phyloP scores from a whole-genome alignment of 2,888 invertebrate genomes.

The Eledone cirrhosa region DNA sequence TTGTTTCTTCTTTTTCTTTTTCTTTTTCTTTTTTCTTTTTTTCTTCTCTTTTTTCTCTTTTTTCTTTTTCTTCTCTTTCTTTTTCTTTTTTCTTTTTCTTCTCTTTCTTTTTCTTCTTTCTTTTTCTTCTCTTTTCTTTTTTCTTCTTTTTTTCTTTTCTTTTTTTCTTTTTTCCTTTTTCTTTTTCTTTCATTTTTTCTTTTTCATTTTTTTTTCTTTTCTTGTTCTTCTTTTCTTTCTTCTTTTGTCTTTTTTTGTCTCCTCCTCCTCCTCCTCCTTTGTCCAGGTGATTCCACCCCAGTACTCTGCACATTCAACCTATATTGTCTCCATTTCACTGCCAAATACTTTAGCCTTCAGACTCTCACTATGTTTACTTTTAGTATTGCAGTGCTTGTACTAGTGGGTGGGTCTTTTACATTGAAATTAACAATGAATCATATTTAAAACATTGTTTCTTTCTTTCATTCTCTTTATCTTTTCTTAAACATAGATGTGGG shows the following conservation, averaged over 20 bases:
- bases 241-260: neutral
- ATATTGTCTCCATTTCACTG: too few species aligned
- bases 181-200: neutral
- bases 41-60: neutral
- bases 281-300: neutral
- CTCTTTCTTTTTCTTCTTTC: too few species aligned
- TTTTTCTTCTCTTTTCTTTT: too few species aligned
- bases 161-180: neutral
- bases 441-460: too few species aligned
- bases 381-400: too few species aligned
- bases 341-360: too few species aligned
- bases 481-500: constrained; percentile 80
- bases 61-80: neutral
- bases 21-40: neutral
- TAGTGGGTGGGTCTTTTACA: too few species aligned
- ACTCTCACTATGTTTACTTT: too few species aligned
- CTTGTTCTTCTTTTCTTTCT: neutral
- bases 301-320: neutral
- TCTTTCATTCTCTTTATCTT: neutral
- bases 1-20: neutral
- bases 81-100: too few species aligned
- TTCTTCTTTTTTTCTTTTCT: too few species aligned
- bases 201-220: neutral
- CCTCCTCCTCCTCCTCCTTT: neutral
- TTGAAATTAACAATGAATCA: too few species aligned